Evolutionary conservation across 2,113 vertebrate genomes (phyloP).

Genomic region (Oostethus manadensis): DNA sequence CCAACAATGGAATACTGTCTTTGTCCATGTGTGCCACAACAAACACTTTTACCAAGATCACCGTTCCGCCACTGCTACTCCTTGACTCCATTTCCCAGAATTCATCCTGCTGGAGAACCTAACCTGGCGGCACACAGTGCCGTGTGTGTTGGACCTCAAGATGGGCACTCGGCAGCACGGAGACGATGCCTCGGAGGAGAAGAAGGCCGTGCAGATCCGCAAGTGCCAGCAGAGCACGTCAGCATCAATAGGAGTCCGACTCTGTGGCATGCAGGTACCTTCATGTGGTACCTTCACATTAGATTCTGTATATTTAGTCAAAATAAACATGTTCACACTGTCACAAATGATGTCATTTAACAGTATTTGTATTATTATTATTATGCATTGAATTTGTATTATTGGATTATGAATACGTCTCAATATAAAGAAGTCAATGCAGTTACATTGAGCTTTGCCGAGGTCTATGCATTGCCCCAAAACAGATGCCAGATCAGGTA

Average conservation of each 20-base stretch:
- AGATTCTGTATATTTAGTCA: not conserved
- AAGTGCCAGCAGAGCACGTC: conserved; percentile 99
- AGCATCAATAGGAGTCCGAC: conserved; percentile 85
- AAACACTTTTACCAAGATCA: not conserved
- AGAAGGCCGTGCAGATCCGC: conserved; percentile 90
- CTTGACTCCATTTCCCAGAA: conserved; percentile 73
- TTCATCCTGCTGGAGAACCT: conserved; percentile 97
- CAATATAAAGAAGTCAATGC: too few relatives aligned
- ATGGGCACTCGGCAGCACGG: conserved; percentile 97
- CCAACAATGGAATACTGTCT: not conserved
- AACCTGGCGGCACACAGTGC: conserved; percentile 87
- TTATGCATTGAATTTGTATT: too few relatives aligned
- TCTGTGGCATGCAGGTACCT: conserved; percentile 96
- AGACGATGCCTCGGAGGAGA: conserved; percentile 90
- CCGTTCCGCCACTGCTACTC: conserved; percentile 36
- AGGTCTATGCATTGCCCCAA: too few relatives aligned
- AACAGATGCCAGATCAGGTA: too few relatives aligned
- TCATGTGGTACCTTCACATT: not conserved
- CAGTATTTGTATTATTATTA: too few relatives aligned
- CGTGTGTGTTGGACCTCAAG: conserved; percentile 94
- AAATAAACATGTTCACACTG: not conserved
- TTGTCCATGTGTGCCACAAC: not conserved
- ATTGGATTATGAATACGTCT: too few relatives aligned
- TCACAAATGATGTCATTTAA: not conserved
- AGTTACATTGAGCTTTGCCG: too few relatives aligned